phyloP scores from a whole-genome alignment of 2,113 vertebrate species.

The Psephotus haematonotus region DNA sequence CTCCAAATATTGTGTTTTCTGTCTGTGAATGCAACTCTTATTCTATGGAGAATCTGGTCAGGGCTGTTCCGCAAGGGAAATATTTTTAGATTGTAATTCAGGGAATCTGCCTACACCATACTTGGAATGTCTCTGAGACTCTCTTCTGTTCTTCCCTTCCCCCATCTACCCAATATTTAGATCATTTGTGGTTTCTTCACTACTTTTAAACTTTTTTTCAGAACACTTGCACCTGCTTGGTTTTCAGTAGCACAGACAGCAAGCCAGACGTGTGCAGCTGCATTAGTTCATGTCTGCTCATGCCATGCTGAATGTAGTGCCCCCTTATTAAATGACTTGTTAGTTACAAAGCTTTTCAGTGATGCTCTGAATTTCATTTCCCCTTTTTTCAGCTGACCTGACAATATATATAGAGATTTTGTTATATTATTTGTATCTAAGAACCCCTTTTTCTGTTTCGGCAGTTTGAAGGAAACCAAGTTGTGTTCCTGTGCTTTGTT shows the following conservation, averaged over 20 bases:
- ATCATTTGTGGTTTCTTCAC: conserved; percentile 35
- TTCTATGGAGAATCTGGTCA: conserved; percentile 55
- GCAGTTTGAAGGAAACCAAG: not conserved
- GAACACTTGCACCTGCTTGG: conserved; percentile 51
- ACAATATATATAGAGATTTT: not conserved
- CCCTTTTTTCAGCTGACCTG: not conserved
- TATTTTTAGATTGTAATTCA: conserved; percentile 63
- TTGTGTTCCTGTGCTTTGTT: not conserved
- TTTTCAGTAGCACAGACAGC: not conserved
- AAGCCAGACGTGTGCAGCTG: conserved; percentile 26
- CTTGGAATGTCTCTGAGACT: conserved; percentile 43
- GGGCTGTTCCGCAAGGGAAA: conserved; percentile 48
- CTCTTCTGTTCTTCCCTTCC: conserved; percentile 35
- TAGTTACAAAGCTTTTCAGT: not conserved
- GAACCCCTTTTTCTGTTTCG: not conserved
- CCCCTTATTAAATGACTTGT: not conserved
- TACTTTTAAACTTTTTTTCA: conserved; percentile 14
- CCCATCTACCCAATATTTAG: conserved; percentile 42
- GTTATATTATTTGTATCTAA: not conserved
- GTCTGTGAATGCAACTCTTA: conserved; percentile 39
- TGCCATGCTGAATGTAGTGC: not conserved
- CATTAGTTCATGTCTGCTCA: not conserved
- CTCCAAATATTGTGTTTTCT: conserved; percentile 43
- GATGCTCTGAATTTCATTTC: conserved; percentile 19
- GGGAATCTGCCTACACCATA: conserved; percentile 63